A percentile compares a stretch with the other conserved stretches of the same genome.
These are phyloP conservation scores for Columba janthina DNA, from an alignment of 2,113 vertebrate species.

Conservation along the genomic window DNA sequence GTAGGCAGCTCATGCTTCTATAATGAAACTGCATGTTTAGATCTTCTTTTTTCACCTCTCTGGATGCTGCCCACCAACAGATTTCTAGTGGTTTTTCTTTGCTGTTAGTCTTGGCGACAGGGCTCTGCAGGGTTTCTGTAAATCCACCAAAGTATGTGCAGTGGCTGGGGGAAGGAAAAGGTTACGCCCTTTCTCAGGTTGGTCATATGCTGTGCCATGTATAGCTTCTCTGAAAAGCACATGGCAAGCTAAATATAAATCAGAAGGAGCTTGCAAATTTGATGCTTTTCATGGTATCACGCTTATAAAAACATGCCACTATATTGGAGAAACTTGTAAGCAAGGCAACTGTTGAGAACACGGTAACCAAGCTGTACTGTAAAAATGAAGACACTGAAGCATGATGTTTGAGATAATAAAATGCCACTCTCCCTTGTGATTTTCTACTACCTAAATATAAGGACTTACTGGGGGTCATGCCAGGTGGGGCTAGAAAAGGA, in stretches of 20 bases:
- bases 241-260: background rate
- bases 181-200: background rate
- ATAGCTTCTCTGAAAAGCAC: background rate
- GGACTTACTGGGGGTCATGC: background rate
- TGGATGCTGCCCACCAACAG: background rate
- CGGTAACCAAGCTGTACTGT: background rate
- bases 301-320: background rate
- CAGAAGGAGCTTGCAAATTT: background rate
- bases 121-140: background rate
- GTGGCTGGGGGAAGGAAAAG: background rate
- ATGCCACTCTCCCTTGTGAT: background rate
- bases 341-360: background rate
- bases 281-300: background rate
- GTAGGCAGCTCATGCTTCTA: background rate
- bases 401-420: background rate
- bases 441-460: background rate
- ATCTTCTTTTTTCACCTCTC: background rate
- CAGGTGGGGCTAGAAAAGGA: background rate
- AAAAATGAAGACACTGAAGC: background rate
- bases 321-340: background rate
- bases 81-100: background rate
- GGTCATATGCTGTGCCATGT: background rate
- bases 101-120: background rate
- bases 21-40: background rate
- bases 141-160: background rate